A percentile compares a stretch with the other conserved stretches of the same genome.
Conservation (phyloP, 92 coral and sea anemone genomes). For the Epizoanthus illoricatus region DNA sequence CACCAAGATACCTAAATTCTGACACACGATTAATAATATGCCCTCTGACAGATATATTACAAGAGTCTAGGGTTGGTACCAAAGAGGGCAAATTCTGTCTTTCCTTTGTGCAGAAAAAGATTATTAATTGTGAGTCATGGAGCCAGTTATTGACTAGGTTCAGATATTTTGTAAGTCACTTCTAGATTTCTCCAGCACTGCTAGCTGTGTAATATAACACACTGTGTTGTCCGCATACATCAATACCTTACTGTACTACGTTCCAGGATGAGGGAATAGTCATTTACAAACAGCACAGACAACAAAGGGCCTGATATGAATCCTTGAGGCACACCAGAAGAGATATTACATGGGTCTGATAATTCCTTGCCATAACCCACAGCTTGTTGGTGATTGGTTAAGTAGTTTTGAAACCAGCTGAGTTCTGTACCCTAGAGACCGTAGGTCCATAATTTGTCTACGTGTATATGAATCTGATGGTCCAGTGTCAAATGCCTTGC, state of each 20-base stretch:
- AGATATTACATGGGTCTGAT: conserved; percentile 3
- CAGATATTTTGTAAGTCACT: not conserved
- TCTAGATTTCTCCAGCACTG: not conserved
- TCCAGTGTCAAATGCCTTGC: too few relatives aligned
- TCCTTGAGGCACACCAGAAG: not conserved
- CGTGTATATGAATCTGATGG: not conserved
- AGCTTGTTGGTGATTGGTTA: not conserved
- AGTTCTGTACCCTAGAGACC: not conserved
- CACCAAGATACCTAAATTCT: too few relatives aligned
- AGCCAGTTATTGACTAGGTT: not conserved
- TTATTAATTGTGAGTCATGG: too few relatives aligned
- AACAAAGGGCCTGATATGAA: not conserved
- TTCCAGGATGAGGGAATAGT: not conserved
- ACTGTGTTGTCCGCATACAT: conserved; percentile 3
- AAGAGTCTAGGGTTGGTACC: too few relatives aligned
- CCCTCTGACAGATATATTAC: too few relatives aligned
- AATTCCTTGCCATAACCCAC: conserved; percentile 1
- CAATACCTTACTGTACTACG: not conserved
- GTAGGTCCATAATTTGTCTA: not conserved
- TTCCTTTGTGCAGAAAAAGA: too few relatives aligned
- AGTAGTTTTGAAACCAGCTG: not conserved
- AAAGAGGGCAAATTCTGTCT: too few relatives aligned
- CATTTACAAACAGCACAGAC: not conserved
- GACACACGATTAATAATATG: too few relatives aligned
- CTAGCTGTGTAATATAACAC: not conserved